A percentile compares a stretch with the other conserved stretches of the same genome.
phyloP scores from a whole-genome alignment of 2,797 vertebrate species.

The Scleropages formosus region DNA sequence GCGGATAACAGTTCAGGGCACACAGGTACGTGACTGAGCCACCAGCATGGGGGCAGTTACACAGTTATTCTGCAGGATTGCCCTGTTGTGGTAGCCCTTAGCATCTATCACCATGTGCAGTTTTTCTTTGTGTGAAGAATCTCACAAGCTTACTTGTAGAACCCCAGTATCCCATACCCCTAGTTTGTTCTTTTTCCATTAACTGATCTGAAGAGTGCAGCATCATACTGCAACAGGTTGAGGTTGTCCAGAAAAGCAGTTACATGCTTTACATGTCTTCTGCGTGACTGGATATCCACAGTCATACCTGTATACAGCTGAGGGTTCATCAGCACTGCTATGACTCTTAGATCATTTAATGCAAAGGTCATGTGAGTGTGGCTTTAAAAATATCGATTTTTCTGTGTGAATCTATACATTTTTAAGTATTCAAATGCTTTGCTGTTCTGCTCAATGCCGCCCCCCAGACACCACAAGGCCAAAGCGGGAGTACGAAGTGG shows the following conservation, averaged over 20 bases:
- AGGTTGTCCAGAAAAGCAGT: not conserved
- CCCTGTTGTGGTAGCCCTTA: constrained; percentile 14
- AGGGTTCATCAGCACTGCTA: not conserved
- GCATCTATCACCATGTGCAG: constrained; percentile 12
- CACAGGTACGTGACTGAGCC: constrained; percentile 61
- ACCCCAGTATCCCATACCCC: not conserved
- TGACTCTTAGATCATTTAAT: constrained; percentile 26
- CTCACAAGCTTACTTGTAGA: not conserved
- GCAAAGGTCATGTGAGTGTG: not conserved
- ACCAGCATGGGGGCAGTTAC: constrained; percentile 37
- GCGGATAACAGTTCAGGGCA: constrained; percentile 69
- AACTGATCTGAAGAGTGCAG: constrained; percentile 7
- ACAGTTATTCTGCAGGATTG: not conserved
- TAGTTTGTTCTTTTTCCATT: constrained; percentile 7
- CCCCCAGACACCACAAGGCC: constrained; percentile 86
- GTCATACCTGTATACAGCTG: not conserved
- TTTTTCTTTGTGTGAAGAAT: constrained; percentile 2
- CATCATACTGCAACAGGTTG: too few relatives aligned
- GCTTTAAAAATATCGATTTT: constrained; percentile 3
- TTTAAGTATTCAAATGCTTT: not conserved
- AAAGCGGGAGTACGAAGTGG: constrained; percentile 91
- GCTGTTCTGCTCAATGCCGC: not conserved
- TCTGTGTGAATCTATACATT: not conserved
- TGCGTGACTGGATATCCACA: not conserved
- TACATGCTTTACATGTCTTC: not conserved